Evolutionary conservation across 2,113 vertebrate species (phyloP), one percentile per base, ranked within the genome.

Genomic region (Leucopsar rothschildi): DNA sequence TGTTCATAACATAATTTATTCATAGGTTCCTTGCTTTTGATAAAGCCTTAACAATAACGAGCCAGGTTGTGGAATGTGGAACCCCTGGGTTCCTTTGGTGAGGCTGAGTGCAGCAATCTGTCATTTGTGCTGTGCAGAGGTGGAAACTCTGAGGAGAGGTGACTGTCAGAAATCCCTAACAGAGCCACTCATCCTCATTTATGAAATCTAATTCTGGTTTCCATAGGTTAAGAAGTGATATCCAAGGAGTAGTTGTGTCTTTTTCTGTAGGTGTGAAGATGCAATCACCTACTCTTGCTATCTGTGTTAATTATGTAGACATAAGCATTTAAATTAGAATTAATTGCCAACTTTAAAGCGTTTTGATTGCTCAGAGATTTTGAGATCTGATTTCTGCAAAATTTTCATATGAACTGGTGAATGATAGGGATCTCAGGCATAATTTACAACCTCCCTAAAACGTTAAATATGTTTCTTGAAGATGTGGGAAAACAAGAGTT

Each of bases 1-100:
- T 96, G 94, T 96, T 90, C 90, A 31, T 68, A 70, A 60, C 44
- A 29, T 16, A 77, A 73, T 78, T 92, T 94, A 94, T 96, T 95
- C 49, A 25, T 53, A 65, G 44, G 40, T 86, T 78, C 57, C 72
- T 90, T 88, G 52, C 64, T 84, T 93, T 92, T 92, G 92, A 93
- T 96, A 90, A 93, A 90, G 76, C 40, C 45, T 90, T 90, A 81
- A 78, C 75, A 90, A 52, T 56, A 88, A 49, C 0, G 22, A 86
- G 64, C 65, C 72, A 81, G 71, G 8, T 56, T 94, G 52, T 81
- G 81, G 72, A 90, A 78, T 31, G 56, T 68, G 85, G 72, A 56
- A 31, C 28, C 0, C 1, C 18, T 39, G 60, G 84, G 75, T 68
- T 83, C 27, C 59, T 56, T 95, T 88, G n/a, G 88, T 52, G 76